A percentile compares a stretch with the other conserved stretches of the same genome.
Conservation (phyloP, 2,797 vertebrate species). For the Malacoraja senta region DNA sequence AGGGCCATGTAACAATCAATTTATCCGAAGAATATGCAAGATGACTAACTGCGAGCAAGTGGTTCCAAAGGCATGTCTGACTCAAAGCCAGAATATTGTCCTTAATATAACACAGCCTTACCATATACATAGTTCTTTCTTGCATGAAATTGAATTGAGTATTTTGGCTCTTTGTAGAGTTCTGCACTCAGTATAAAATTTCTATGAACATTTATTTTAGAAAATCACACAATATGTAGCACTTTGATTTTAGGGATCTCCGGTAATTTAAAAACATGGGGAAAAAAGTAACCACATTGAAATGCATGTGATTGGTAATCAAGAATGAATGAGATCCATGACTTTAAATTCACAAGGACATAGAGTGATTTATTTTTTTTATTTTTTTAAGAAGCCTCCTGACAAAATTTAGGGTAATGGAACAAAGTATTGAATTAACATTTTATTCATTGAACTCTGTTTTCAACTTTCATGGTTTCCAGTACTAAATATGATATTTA, state of each 20-base stretch:
- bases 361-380: neutral
- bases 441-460: conserved; percentile 1
- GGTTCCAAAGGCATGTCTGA: neutral
- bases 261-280: neutral
- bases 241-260: neutral
- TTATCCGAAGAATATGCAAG: neutral
- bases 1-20: neutral
- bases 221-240: neutral
- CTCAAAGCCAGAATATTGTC: neutral
- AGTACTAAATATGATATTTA: neutral
- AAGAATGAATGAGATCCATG: conserved; percentile 14
- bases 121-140: neutral
- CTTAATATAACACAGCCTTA: neutral
- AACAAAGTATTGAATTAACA: conserved; percentile 12
- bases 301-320: neutral
- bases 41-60: neutral
- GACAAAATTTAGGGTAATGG: neutral
- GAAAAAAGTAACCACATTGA: neutral
- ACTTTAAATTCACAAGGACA: neutral
- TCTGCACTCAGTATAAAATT: neutral
- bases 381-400: neutral
- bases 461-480: neutral
- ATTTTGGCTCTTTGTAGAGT: neutral
- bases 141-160: neutral
- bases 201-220: neutral